Evolutionary conservation across 2,113 vertebrate genomes (phyloP).

Genomic region (Rattus rattus): DNA sequence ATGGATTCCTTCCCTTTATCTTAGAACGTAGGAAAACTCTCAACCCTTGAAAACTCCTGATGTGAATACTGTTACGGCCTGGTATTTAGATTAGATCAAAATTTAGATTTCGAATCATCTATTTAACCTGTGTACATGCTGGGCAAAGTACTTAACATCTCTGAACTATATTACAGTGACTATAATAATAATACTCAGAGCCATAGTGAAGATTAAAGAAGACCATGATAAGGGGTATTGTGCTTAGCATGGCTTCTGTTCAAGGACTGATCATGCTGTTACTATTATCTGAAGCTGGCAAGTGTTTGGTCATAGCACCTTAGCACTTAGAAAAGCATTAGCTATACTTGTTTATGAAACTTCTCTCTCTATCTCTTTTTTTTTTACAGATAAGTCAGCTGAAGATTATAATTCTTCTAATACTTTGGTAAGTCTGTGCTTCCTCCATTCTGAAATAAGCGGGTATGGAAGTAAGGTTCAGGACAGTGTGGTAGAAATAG

Average conservation of each 20-base stretch:
- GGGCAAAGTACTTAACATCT: slow-evolving; percentile 35
- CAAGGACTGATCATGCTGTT: not conserved
- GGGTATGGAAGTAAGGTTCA: not conserved
- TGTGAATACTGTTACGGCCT: not conserved
- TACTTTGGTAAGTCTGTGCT: slow-evolving; percentile 89
- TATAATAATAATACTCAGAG: not conserved
- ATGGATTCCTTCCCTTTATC: slow-evolving; percentile 29
- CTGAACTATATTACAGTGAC: slow-evolving; percentile 5
- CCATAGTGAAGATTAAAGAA: not conserved
- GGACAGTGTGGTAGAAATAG: not conserved
- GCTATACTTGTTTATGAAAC: slow-evolving; percentile 36
- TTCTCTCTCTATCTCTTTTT: slow-evolving; percentile 32
- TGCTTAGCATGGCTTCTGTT: not conserved
- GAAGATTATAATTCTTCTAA: slow-evolving; percentile 93
- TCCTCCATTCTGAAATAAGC: slow-evolving; percentile 7
- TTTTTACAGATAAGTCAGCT: slow-evolving; percentile 92
- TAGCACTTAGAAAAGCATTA: not conserved
- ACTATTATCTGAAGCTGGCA: slow-evolving; percentile 29
- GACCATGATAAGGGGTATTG: not conserved
- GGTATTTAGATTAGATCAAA: slow-evolving; percentile 23
- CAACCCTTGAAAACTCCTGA: not conserved
- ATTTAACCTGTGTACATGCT: slow-evolving; percentile 5
- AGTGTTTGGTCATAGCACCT: slow-evolving; percentile 11
- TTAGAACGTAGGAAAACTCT: not conserved
- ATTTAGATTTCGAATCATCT: slow-evolving; percentile 37